Evolutionary conservation across 2,113 vertebrate genomes (phyloP).

Genomic region (Heterotilapia buettikoferi): DNA sequence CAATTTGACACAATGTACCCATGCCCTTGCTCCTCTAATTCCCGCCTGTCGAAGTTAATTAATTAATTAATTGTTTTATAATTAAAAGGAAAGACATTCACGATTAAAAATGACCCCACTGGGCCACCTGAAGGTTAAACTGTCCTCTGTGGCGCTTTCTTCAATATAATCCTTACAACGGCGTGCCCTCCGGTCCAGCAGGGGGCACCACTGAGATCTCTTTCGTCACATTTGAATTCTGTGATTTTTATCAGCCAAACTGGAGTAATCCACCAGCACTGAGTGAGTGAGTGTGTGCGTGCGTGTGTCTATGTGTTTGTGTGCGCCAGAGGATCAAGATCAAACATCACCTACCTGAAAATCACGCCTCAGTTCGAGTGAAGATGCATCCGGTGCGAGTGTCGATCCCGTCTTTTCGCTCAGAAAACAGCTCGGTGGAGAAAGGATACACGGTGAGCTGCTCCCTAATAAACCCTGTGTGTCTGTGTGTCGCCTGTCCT

Average conservation of each 20-base stretch:
- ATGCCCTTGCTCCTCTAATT: not conserved
- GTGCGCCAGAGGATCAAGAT: not conserved
- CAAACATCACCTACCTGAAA: not conserved
- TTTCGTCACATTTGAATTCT: not conserved
- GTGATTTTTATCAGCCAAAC: conserved; percentile 35
- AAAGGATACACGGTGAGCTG: conserved; percentile 90
- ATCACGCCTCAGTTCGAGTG: not conserved
- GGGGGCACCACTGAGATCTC: not conserved
- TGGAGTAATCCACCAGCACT: not conserved
- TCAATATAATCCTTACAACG: not conserved
- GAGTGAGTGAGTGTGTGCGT: not conserved
- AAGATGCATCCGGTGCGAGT: conserved; percentile 77
- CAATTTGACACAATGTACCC: not conserved
- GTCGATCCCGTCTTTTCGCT: conserved; percentile 90
- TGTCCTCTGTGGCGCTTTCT: not conserved
- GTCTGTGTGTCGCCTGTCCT: not conserved
- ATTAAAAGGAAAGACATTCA: not conserved
- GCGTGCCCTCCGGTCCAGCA: conserved; percentile 22
- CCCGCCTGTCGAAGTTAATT: not conserved
- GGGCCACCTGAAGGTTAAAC: not conserved
- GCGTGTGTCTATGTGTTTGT: not conserved
- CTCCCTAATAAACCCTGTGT: not conserved
- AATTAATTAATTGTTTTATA: not conserved
- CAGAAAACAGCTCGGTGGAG: conserved; percentile 85
- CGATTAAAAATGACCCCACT: not conserved